Percentiles rank a stretch among this genome's conserved stretches.
Conservation (phyloP, 2,888 invertebrate genomes). For the Polydrusus tereticollis region DNA sequence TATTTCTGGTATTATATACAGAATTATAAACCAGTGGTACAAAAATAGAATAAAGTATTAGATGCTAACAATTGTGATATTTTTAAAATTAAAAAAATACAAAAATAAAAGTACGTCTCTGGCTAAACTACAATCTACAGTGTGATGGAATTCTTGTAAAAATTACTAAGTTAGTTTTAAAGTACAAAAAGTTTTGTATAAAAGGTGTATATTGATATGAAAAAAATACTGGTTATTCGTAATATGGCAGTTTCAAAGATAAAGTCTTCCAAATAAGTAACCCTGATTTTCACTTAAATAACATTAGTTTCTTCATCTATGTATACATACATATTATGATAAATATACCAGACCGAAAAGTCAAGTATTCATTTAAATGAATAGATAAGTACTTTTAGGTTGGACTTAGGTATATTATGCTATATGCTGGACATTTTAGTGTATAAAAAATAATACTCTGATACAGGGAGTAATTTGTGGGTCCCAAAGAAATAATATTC, state of each 20-base stretch:
- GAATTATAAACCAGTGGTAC: slow-evolving; percentile 41
- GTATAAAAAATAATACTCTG: background rate
- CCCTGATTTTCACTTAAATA: background rate
- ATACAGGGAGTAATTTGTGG: background rate
- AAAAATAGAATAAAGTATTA: slow-evolving; percentile 36
- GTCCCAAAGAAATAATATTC: too few relatives aligned
- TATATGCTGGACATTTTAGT: background rate
- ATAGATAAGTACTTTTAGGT: too few relatives aligned
- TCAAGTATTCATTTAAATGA: too few relatives aligned
- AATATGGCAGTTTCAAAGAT: slow-evolving; percentile 36
- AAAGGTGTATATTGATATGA: slow-evolving; percentile 34
- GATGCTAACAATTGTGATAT: slow-evolving; percentile 17
- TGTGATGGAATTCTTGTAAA: slow-evolving; percentile 18
- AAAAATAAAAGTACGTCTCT: slow-evolving; percentile 27
- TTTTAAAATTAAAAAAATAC: slow-evolving; percentile 25
- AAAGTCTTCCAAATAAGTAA: background rate
- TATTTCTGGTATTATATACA: slow-evolving; percentile 45
- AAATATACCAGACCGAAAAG: too few relatives aligned
- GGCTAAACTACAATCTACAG: slow-evolving; percentile 8
- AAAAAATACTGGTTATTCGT: slow-evolving; percentile 34
- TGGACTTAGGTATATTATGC: too few relatives aligned
- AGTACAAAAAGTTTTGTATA: slow-evolving; percentile 30
- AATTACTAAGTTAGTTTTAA: slow-evolving; percentile 14
- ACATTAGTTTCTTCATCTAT: background rate
- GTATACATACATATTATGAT: background rate